A percentile compares a stretch with the other conserved stretches of the same genome.
Evolutionary conservation across 2,888 invertebrate species (phyloP).

Genomic region (Lasioglossum oenotherae): DNA sequence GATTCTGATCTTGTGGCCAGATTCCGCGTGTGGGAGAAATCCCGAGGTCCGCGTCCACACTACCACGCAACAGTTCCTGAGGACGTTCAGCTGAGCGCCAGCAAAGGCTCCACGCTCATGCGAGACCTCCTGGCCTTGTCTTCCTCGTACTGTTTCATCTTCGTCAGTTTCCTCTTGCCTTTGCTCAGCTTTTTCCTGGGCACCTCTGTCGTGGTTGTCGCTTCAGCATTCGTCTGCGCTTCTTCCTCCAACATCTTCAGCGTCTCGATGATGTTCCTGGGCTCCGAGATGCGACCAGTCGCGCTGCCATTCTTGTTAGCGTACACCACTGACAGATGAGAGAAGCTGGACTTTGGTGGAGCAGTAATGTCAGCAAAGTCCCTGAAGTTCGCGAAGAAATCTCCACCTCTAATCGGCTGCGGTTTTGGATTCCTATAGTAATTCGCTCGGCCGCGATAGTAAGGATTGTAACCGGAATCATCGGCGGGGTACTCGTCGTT

Average conservation of each 20-base stretch:
- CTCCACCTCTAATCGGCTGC: slow-evolving; percentile 88
- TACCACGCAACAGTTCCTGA: slow-evolving; percentile 64
- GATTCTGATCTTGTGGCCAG: slow-evolving; percentile 79
- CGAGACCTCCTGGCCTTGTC: slow-evolving; percentile 82
- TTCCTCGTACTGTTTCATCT: slow-evolving; percentile 81
- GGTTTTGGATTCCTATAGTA: slow-evolving; percentile 90
- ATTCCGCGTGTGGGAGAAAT: slow-evolving; percentile 74
- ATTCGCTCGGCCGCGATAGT: slow-evolving; percentile 89
- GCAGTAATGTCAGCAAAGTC: slow-evolving; percentile 96
- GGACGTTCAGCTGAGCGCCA: slow-evolving; percentile 81
- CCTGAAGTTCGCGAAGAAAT: slow-evolving; percentile 95
- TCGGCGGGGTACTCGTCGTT: slow-evolving; percentile 88
- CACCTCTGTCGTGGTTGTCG: slow-evolving; percentile 74
- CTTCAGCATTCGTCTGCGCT: slow-evolving; percentile 63
- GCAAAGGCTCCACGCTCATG: slow-evolving; percentile 80
- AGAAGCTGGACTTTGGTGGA: slow-evolving; percentile 92
- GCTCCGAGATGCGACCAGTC: slow-evolving; percentile 85
- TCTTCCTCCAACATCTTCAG: slow-evolving; percentile 90
- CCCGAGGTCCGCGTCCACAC: slow-evolving; percentile 72
- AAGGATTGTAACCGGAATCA: slow-evolving; percentile 87
- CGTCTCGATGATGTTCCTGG: slow-evolving; percentile 94
- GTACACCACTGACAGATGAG: slow-evolving; percentile 93
- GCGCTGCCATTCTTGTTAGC: slow-evolving; percentile 90
- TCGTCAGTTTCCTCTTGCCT: slow-evolving; percentile 80
- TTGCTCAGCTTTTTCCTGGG: slow-evolving; percentile 82